Percentiles rank a stretch among this genome's conserved stretches.
These are phyloP conservation scores for Drosophila kohkoa DNA, from an alignment of 1,140 invertebrate genomes.

Conservation along the genomic window DNA sequence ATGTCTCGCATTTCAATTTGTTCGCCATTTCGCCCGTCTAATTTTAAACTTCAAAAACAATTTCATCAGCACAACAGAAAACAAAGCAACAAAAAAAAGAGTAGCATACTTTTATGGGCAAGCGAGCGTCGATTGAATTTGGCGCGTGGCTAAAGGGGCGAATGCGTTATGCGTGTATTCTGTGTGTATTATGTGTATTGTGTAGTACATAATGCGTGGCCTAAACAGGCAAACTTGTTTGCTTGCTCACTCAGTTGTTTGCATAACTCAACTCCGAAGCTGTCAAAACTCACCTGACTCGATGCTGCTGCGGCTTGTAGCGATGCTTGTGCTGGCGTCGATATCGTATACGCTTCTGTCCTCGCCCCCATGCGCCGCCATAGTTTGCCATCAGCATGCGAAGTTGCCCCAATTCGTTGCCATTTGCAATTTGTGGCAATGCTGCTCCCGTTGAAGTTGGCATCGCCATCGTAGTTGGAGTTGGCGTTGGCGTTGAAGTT, in stretches of 20 bases:
- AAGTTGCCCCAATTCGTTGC: constrained; percentile 27
- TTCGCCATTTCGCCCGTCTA: constrained; percentile 33
- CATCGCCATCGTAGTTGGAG: background rate
- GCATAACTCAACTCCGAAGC: constrained; percentile 24
- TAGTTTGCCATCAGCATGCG: background rate
- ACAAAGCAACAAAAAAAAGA: background rate
- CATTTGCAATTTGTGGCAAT: constrained; percentile 43
- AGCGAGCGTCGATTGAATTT: constrained; percentile 29
- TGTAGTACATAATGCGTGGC: constrained; percentile 8
- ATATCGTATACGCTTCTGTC: constrained; percentile 72
- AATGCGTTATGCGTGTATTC: constrained; percentile 35
- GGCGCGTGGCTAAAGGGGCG: constrained; percentile 14
- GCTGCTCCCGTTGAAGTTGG: too few species aligned
- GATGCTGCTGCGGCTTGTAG: constrained; percentile 26
- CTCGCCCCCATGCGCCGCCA: constrained; percentile 27
- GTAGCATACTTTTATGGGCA: constrained; percentile 46
- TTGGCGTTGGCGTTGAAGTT: constrained; percentile 7
- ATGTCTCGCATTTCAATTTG: constrained; percentile 18
- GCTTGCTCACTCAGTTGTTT: constrained; percentile 6
- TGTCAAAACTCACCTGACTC: constrained; percentile 60
- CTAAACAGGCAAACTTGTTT: constrained; percentile 7
- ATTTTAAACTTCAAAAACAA: constrained; percentile 47
- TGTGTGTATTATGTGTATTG: background rate
- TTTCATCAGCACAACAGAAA: background rate
- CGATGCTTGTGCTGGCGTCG: constrained; percentile 61